phyloP scores from a whole-genome alignment of 2,113 vertebrate species.

The Takifugu bimaculatus region DNA sequence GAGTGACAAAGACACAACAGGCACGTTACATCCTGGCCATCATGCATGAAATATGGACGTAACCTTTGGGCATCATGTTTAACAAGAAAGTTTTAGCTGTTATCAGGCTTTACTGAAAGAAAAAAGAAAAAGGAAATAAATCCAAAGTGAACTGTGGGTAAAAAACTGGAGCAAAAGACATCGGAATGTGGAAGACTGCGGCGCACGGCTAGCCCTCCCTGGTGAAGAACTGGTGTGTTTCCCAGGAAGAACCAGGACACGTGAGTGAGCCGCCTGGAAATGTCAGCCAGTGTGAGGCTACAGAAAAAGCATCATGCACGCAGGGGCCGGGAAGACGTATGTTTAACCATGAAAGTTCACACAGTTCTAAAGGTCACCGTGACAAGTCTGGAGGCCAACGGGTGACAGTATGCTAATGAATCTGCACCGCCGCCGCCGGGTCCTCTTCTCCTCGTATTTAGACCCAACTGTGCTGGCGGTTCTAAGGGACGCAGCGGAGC shows the following conservation, averaged over 20 bases:
- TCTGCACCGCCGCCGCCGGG: neutral
- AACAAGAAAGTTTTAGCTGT: no score
- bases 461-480: neutral
- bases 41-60: no score
- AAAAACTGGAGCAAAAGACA: no score
- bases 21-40: no score
- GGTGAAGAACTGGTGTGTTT: slow-evolving; percentile 16
- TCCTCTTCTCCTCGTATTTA: neutral
- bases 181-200: no score
- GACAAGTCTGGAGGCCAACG: slow-evolving; percentile 38
- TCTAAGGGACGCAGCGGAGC: no score
- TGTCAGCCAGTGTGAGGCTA: slow-evolving; percentile 58
- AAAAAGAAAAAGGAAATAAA: no score
- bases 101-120: no score
- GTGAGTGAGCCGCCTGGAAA: slow-evolving; percentile 56
- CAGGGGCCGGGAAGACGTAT: slow-evolving; percentile 44
- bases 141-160: no score
- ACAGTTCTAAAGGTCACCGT: slow-evolving; percentile 63
- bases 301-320: slow-evolving; percentile 36
- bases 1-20: no score
- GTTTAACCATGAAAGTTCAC: slow-evolving; percentile 56
- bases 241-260: slow-evolving; percentile 21
- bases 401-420: slow-evolving; percentile 54
- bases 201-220: no score
- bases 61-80: no score